phyloP scores from a whole-genome alignment of 2,797 vertebrate species.

The Anguilla marmorata region DNA sequence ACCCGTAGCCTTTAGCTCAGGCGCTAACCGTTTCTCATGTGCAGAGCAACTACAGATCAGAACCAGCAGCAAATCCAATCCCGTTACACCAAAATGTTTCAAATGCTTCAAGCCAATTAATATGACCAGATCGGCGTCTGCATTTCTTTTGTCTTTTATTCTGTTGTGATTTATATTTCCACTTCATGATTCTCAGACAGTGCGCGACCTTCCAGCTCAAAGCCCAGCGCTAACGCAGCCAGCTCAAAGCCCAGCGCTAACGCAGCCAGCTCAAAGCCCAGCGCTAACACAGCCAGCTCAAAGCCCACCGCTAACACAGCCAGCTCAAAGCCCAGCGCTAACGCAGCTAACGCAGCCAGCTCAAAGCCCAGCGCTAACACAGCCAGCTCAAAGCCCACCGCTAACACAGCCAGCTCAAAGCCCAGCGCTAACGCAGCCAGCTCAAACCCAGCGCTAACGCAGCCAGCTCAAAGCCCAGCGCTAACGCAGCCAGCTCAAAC shows the following conservation, averaged over 20 bases:
- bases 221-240: neutral
- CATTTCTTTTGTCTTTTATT: neutral
- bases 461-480: too few species aligned
- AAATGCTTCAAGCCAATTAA: neutral
- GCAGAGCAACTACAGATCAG: neutral
- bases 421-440: too few species aligned
- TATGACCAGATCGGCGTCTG: neutral
- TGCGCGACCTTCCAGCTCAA: neutral
- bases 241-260: neutral
- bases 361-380: neutral
- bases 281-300: too few species aligned
- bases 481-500: too few species aligned
- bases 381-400: too few species aligned
- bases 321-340: too few species aligned
- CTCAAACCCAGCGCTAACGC: too few species aligned
- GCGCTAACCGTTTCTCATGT: neutral
- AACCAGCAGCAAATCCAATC: neutral
- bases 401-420: too few species aligned
- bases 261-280: too few species aligned
- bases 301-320: too few species aligned
- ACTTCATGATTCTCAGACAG: neutral
- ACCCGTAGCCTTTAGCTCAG: neutral
- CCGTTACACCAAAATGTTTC: neutral
- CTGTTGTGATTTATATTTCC: neutral
- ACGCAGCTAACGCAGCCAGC: neutral